Evolutionary conservation across 2,888 invertebrate genomes (phyloP).

Genomic region (Brachypalpus laphriformis): DNA sequence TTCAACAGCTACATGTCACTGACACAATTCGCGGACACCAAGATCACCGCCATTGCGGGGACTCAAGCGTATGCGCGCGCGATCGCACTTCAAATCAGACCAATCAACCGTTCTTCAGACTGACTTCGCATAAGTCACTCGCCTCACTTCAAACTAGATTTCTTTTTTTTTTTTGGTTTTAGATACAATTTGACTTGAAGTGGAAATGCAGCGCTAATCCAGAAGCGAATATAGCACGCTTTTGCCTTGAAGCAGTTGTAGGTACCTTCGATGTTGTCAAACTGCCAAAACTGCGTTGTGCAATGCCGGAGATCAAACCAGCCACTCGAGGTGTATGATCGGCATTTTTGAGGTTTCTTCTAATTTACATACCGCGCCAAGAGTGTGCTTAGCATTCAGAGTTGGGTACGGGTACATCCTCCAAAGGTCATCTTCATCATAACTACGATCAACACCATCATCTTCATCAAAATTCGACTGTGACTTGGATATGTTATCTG

Average conservation of each 20-base stretch:
- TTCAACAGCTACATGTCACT: constrained; percentile 2
- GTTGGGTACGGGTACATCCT: neutral
- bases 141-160: constrained; percentile 13
- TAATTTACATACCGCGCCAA: constrained; percentile 23
- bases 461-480: constrained; percentile 38
- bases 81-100: constrained; percentile 1
- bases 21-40: constrained; percentile 23
- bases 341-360: constrained; percentile 15
- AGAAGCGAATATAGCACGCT: constrained; percentile 48
- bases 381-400: constrained; percentile 14
- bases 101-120: constrained; percentile 12
- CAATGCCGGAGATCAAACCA: constrained; percentile 1
- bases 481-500: constrained; percentile 19
- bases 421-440: constrained; percentile 34
- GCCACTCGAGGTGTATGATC: neutral
- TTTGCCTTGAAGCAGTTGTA: constrained; percentile 43
- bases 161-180: neutral
- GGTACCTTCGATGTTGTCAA: constrained; percentile 23
- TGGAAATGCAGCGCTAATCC: constrained; percentile 22
- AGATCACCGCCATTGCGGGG: neutral
- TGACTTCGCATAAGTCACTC: neutral
- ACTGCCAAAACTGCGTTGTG: constrained; percentile 25
- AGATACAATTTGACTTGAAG: neutral
- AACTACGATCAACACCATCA: neutral
- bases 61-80: neutral